These are phyloP conservation scores for Lepisosteus oculatus DNA, from an alignment of 2,113 vertebrate species.

Conservation along the genomic window DNA sequence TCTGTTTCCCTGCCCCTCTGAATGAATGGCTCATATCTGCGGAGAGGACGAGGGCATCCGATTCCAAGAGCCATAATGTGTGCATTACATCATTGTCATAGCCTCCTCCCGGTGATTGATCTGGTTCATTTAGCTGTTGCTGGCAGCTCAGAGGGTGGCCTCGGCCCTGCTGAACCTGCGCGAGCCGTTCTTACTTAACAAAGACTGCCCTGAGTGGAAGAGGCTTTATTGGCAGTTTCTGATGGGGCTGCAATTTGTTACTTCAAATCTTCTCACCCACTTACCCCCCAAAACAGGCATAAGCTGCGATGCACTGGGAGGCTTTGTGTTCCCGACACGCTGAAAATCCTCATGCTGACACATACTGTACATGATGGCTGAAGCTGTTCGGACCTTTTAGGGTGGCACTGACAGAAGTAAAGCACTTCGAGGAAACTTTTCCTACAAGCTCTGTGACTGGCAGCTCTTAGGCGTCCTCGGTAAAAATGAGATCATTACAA, in stretches of 20 bases:
- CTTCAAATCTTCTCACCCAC: neutral
- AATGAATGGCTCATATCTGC: slow-evolving; percentile 46
- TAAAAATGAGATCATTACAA: too few relatives aligned
- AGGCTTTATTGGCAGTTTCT: slow-evolving; percentile 24
- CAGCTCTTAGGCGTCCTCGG: too few relatives aligned
- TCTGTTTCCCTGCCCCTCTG: slow-evolving; percentile 65
- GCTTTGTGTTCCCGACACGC: too few relatives aligned
- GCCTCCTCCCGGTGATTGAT: slow-evolving; percentile 71
- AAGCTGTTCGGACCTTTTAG: too few relatives aligned
- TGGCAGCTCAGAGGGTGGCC: slow-evolving; percentile 62
- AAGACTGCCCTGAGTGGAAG: neutral
- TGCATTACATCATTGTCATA: slow-evolving; percentile 73
- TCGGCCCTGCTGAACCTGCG: slow-evolving; percentile 52
- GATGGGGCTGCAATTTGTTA: slow-evolving; percentile 42
- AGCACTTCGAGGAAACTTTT: too few relatives aligned
- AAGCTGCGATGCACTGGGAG: neutral
- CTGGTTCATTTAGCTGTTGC: slow-evolving; percentile 73
- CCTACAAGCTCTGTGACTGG: too few relatives aligned
- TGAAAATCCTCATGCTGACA: too few relatives aligned
- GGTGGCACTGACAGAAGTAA: too few relatives aligned
- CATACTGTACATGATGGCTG: too few relatives aligned
- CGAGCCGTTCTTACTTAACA: slow-evolving; percentile 34
- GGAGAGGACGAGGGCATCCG: slow-evolving; percentile 44
- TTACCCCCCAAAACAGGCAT: neutral
- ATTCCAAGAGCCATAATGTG: slow-evolving; percentile 55